A percentile compares a stretch with the other conserved stretches of the same genome.
Evolutionary conservation across 2,797 vertebrate species (phyloP).

Genomic region (Coregonus sp.): DNA sequence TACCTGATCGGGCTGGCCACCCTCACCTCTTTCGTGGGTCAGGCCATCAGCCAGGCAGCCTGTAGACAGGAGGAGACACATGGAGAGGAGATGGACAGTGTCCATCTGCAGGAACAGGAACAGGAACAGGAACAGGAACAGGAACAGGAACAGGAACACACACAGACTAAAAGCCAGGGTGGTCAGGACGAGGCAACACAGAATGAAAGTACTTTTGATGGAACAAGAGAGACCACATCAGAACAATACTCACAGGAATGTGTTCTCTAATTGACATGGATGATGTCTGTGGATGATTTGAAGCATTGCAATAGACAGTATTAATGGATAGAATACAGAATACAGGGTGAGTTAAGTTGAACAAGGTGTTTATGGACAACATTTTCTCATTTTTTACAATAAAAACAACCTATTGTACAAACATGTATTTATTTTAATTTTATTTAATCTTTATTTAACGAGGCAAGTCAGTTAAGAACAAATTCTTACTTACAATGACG

Average conservation of each 20-base stretch:
- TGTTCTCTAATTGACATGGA: background rate
- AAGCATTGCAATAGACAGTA: background rate
- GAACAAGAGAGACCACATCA: background rate
- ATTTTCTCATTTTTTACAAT: background rate
- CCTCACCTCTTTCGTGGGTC: conserved; percentile 72
- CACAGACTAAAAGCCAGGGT: background rate
- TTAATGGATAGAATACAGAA: background rate
- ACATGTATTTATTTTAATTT: too few relatives aligned
- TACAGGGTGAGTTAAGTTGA: background rate
- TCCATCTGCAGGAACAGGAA: background rate
- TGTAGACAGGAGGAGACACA: conserved; percentile 36
- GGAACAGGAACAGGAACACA: background rate
- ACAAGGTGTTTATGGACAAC: background rate
- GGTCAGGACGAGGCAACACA: background rate
- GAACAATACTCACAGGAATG: background rate
- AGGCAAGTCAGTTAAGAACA: too few relatives aligned
- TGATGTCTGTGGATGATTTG: background rate
- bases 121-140: too few relatives aligned
- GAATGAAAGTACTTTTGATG: background rate
- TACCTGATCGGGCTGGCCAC: conserved; percentile 85
- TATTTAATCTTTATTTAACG: too few relatives aligned
- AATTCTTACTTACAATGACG: too few relatives aligned
- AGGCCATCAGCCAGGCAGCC: conserved; percentile 62
- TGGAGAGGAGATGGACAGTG: conserved; percentile 20
- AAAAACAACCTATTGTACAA: background rate